phyloP scores from a whole-genome alignment of 2,797 vertebrate species.

The Megalops cyprinoides region DNA sequence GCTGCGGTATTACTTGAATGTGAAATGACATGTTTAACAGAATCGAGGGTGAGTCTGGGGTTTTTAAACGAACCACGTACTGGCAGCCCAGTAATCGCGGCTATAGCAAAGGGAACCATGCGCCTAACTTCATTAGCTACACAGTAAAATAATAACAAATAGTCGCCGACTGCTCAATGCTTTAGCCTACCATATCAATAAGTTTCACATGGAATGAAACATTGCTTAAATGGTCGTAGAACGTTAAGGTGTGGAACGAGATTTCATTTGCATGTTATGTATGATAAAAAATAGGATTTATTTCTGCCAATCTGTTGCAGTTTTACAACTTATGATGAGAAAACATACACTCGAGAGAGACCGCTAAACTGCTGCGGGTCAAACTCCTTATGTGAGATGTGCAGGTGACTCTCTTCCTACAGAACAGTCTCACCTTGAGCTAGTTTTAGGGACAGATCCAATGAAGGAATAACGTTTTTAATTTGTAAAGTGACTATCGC shows the following conservation, averaged over 20 bases:
- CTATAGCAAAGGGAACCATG: background rate
- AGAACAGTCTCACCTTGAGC: conserved; percentile 49
- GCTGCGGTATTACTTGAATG: conserved; percentile 44
- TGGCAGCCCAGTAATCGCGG: conserved; percentile 1
- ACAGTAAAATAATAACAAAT: conserved; percentile 17
- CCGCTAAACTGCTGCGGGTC: background rate
- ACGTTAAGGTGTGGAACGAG: conserved; percentile 14
- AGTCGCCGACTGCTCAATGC: background rate
- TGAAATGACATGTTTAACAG: conserved; percentile 33
- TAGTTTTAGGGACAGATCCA: conserved; percentile 52
- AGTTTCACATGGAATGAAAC: conserved; percentile 44
- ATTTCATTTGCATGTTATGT: conserved; percentile 55
- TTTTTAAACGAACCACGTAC: conserved; percentile 32
- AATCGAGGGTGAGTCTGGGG: conserved; percentile 29
- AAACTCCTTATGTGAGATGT: background rate
- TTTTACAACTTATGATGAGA: conserved; percentile 59
- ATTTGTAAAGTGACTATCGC: conserved; percentile 61
- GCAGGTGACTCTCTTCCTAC: conserved; percentile 35
- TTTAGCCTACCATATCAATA: conserved; percentile 16
- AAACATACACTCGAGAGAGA: conserved; percentile 26
- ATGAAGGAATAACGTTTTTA: conserved; percentile 61
- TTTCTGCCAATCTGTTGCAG: conserved; percentile 70
- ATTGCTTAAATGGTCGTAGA: conserved; percentile 51
- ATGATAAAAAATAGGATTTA: conserved; percentile 58
- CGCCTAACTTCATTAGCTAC: conserved; percentile 8